A percentile compares a stretch with the other conserved stretches of the same genome.
Evolutionary conservation across 2,113 vertebrate species (phyloP).

Genomic region (Actinemys pallida): DNA sequence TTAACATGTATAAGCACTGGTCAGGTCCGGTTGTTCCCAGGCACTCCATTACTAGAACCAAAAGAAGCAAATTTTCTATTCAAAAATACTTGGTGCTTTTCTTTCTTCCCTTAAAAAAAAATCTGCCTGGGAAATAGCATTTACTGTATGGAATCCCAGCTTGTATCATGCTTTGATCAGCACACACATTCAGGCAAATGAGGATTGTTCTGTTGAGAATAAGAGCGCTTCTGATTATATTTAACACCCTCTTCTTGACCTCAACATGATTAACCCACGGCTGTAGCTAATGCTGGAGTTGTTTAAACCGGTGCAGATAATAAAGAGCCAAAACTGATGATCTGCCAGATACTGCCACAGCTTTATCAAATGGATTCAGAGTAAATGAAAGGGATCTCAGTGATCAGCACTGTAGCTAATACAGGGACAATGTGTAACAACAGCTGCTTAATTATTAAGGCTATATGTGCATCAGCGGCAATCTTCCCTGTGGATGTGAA

Average conservation of each 20-base stretch:
- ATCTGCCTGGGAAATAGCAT: conserved; percentile 8
- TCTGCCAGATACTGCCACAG: accelerated
- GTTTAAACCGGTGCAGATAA: neutral
- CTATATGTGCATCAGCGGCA: accelerated
- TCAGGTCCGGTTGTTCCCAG: conserved; percentile 59
- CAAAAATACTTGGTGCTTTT: conserved; percentile 4
- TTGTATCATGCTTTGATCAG: conserved; percentile 39
- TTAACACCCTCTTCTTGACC: conserved; percentile 63
- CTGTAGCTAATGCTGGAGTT: conserved; percentile 9
- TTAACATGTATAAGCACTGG: conserved; percentile 56
- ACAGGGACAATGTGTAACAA: neutral
- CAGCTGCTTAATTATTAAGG: conserved; percentile 35
- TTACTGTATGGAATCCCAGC: neutral
- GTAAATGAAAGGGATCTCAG: neutral
- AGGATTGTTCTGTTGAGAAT: conserved; percentile 40
- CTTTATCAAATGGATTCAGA: neutral
- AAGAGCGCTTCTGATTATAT: conserved; percentile 41
- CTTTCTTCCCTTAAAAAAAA: neutral
- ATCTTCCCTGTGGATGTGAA: neutral
- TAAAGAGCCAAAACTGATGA: accelerated
- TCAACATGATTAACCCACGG: neutral
- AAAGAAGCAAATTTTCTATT: conserved; percentile 23
- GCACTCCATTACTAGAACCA: conserved; percentile 14
- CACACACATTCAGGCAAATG: neutral
- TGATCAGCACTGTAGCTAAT: neutral